Base-by-base conservation (phyloP, 2,113 vertebrate genomes). In the Leuciscus idus region DNA sequence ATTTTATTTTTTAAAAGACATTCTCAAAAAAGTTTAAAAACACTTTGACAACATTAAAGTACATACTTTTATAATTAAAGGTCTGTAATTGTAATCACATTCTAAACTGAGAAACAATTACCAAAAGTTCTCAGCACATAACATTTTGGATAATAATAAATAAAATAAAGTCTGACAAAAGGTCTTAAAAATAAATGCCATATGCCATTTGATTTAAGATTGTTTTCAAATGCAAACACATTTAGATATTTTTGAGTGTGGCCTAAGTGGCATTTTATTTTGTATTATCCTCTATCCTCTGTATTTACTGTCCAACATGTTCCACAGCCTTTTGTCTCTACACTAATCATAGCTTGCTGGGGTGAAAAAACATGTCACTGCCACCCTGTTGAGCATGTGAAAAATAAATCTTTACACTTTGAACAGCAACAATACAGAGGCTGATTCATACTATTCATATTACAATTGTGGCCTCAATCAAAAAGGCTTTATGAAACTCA, bases 401-500 rank as follows among this genome's bases (percentile, higher is more conserved):
- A 52, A 78, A 78, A 78, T 59, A 59, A 36, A 59, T 78, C 19
- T 59, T 75, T 75, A 26, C 28, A 48, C 39, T 74, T 26, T 74
- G 43, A 75, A 17, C 43, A 48, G 23, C 11, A 73, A 75, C 6
- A 59, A 36, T 59, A 26, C 15, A 19, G 30, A 36, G 76, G 4
- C 21, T 36, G 30, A 59, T 59, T 59, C 5, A 13, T n/a, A 48
- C 2, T 62, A 26, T 26, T 62, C n/a, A 26, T 72, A 6, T 57
- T 78, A 5, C 28, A 78, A 12, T 19, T 57, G 76, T 59, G 10
- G 10, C 52, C 19, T 23, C 28, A 39, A 23, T 78, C 28, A 59
- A 78, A 57, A 23, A 61, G 50, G 21, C 11, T 61, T 79, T 23
- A 39, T 36, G 12, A 36, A 79, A 36, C 36, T 57, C 28, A 19